These are phyloP conservation scores for Lamellibrachia columna DNA, from an alignment of 2,888 invertebrate species.

Conservation along the genomic window DNA sequence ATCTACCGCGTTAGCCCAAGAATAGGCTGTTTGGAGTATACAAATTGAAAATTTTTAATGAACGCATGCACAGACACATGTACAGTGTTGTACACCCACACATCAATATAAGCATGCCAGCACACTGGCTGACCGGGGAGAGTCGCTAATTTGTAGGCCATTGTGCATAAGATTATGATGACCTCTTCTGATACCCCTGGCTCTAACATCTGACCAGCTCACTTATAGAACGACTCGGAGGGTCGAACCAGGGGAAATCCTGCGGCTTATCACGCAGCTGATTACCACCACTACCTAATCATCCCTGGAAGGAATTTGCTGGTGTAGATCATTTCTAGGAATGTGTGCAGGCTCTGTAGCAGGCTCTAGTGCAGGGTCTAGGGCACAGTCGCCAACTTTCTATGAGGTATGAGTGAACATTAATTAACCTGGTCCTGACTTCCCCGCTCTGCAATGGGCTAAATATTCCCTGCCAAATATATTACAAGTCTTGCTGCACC, in stretches of 20 bases:
- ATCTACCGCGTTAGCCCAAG: no score
- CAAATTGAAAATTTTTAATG: background rate
- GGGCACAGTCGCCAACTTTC: background rate
- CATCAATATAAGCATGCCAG: background rate
- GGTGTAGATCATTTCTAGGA: slow-evolving; percentile 16
- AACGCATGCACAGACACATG: background rate
- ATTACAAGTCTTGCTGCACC: background rate
- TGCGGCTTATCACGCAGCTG: background rate
- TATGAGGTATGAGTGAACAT: slow-evolving; percentile 2
- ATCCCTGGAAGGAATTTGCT: slow-evolving; percentile 2
- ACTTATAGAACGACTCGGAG: background rate
- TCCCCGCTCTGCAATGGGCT: background rate
- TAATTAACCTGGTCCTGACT: background rate
- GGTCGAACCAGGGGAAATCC: background rate
- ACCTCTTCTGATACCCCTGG: background rate
- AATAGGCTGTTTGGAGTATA: no score
- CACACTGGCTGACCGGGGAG: background rate
- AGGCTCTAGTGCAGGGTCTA: background rate
- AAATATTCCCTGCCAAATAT: slow-evolving; percentile 7
- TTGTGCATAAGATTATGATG: background rate
- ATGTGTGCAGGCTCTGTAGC: background rate
- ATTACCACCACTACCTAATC: background rate
- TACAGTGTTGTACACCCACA: background rate
- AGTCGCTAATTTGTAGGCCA: slow-evolving; percentile 3
- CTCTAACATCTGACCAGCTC: background rate